Evolutionary conservation across 2,113 vertebrate genomes (phyloP), one percentile per base, ranked within the genome.

Genomic region (Malurus alboscapulatus): DNA sequence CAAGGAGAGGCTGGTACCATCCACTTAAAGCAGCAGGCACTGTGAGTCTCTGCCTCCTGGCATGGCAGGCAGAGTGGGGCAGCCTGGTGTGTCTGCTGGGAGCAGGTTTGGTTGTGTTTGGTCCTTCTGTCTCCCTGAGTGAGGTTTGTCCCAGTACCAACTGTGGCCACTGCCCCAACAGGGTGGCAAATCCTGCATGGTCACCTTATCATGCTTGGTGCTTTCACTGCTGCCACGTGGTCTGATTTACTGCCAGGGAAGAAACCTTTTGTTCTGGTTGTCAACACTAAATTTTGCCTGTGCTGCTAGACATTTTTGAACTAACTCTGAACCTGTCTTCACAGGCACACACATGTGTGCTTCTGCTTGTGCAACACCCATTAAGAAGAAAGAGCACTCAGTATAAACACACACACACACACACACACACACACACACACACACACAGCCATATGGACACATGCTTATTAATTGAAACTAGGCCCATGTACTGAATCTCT

Each of bases 401-500:
- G 20, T 61, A 71, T 91, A 91, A 91, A 92, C 75, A 88, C 75
- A 74, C 30, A 36, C 47, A 94, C 78, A 85, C 76, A 71, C n/a
- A 78, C n/a, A 90, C 36, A 71, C n/a, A 78, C n/a, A 90, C 36
- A 92, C 75, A 88, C 75, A 74, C 30, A 36, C 47, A 94, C 78
- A 85, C 76, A 71, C n/a, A 78, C n/a, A 90, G 76, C 87, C 90
- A 86, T 94, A 92, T 92, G 92, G 94, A 72, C 59, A 65, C 79
- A 86, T 34, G 78, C 55, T 96, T 63, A 55, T 84, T 94, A 92
- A 88, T 30, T 94, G 82, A 96, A 94, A 95, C 53, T 75, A 84
- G 82, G 85, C 92, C 76, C 45, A 6, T 91, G 68, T 92, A 88
- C 87, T 48, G 72, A 86, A 88, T 72, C 61, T 94, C 72, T 93